Conservation (phyloP, 2,113 vertebrate species). For the Amphilophus citrinellus region DNA sequence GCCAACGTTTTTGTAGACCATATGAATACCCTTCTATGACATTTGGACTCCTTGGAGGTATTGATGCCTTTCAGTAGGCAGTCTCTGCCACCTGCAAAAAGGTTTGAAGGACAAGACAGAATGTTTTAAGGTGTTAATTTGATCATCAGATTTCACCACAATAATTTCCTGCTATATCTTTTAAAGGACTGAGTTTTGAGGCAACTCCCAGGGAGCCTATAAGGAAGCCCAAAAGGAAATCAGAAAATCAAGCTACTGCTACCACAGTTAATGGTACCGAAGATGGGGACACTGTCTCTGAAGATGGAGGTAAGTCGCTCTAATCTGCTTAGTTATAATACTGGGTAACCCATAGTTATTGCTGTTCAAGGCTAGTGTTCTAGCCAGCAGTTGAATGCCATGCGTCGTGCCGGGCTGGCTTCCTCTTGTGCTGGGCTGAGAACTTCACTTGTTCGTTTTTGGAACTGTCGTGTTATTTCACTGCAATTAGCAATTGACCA, state of each 20-base stretch:
- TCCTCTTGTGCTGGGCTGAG: no score
- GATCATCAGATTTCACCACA: not conserved
- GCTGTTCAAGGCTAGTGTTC: not conserved
- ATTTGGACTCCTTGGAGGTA: no score
- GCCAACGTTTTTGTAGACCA: no score
- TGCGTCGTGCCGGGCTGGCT: no score
- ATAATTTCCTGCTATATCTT: not conserved
- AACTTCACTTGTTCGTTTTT: no score
- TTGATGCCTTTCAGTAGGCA: no score
- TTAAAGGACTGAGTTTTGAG: slow-evolving; percentile 21
- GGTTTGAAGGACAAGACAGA: not conserved
- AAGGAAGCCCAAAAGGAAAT: slow-evolving; percentile 41
- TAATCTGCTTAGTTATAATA: not conserved
- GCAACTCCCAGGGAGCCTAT: slow-evolving; percentile 55
- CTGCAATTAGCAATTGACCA: no score
- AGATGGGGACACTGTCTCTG: slow-evolving; percentile 29
- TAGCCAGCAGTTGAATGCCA: no score
- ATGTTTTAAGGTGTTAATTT: not conserved
- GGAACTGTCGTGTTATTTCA: no score
- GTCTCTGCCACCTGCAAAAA: not conserved
- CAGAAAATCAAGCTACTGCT: not conserved
- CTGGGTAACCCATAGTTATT: not conserved
- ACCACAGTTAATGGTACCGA: slow-evolving; percentile 43
- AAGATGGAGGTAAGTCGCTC: slow-evolving; percentile 47
- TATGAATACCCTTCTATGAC: no score